A percentile compares a stretch with the other conserved stretches of the same genome.
These are phyloP conservation scores for Malthinus flaveolus DNA, from an alignment of 2,888 invertebrate genomes.

Conservation along the genomic window DNA sequence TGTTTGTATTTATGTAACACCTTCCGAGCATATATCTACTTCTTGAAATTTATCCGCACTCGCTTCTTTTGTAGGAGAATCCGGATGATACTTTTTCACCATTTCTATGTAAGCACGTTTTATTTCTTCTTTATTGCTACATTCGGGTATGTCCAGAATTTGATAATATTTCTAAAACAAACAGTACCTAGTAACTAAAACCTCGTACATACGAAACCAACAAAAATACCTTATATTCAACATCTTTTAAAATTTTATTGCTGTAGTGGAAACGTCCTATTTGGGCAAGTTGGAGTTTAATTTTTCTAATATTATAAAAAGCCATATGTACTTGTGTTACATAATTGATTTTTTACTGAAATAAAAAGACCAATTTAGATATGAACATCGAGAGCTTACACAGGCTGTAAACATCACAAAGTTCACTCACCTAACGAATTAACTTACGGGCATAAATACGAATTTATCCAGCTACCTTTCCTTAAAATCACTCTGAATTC, in stretches of 20 bases:
- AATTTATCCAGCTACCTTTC: no score
- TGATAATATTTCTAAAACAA: slow-evolving; percentile 67
- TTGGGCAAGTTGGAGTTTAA: slow-evolving; percentile 3
- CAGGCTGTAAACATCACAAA: no score
- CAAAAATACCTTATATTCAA: slow-evolving; percentile 30
- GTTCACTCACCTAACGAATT: no score
- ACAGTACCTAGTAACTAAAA: background rate
- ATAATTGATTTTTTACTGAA: no score
- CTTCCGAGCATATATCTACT: slow-evolving; percentile 49
- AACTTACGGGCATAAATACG: no score
- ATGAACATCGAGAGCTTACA: no score
- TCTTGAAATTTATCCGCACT: slow-evolving; percentile 72
- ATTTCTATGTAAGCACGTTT: slow-evolving; percentile 72
- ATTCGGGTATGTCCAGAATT: slow-evolving; percentile 66
- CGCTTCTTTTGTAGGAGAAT: slow-evolving; percentile 74
- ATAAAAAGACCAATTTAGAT: no score
- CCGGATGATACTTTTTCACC: slow-evolving; percentile 85
- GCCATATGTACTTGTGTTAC: slow-evolving; percentile 10
- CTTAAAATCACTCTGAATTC: no score
- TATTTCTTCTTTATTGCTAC: slow-evolving; percentile 73
- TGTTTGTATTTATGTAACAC: background rate
- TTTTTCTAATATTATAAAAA: slow-evolving; percentile 18
- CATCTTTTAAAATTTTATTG: slow-evolving; percentile 19
- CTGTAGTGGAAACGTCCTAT: slow-evolving; percentile 10
- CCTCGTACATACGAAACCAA: background rate